Percentiles rank a stretch among this genome's conserved stretches.
Evolutionary conservation across 2,113 vertebrate species (phyloP).

Genomic region (Speoplatyrhinus poulsoni): DNA sequence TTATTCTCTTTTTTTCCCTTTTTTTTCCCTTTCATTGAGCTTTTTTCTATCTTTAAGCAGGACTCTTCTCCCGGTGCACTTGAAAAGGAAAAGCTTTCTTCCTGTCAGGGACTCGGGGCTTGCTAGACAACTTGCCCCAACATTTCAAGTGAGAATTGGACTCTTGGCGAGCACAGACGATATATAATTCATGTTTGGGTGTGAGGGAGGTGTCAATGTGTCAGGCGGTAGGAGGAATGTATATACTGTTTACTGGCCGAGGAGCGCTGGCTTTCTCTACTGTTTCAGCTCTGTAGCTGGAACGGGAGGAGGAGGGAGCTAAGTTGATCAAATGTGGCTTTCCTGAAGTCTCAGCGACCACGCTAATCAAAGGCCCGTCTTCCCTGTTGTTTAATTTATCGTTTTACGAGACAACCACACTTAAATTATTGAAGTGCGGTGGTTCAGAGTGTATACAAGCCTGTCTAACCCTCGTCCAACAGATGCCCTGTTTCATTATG

Average conservation of each 20-base stretch:
- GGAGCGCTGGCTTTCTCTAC: slow-evolving; percentile 60
- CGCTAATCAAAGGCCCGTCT: slow-evolving; percentile 74
- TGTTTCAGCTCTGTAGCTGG: slow-evolving; percentile 41
- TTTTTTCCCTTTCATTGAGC: slow-evolving; percentile 23
- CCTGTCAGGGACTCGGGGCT: slow-evolving; percentile 66
- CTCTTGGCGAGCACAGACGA: slow-evolving; percentile 71
- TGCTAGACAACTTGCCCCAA: slow-evolving; percentile 74
- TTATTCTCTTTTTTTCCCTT: slow-evolving; percentile 52
- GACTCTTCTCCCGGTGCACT: slow-evolving; percentile 59
- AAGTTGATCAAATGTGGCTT: slow-evolving; percentile 64
- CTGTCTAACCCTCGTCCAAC: slow-evolving; percentile 52
- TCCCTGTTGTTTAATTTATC: slow-evolving; percentile 72
- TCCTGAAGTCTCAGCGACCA: slow-evolving; percentile 61
- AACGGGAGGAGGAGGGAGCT: slow-evolving; percentile 42
- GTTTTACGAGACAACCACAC: slow-evolving; percentile 67
- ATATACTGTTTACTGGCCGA: slow-evolving; percentile 79
- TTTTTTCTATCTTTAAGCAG: slow-evolving; percentile 58
- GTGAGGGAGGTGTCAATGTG: slow-evolving; percentile 81
- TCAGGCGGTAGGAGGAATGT: slow-evolving; percentile 76
- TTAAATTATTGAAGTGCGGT: slow-evolving; percentile 77
- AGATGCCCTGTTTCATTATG: slow-evolving; percentile 47
- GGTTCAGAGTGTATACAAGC: slow-evolving; percentile 73
- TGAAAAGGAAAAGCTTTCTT: slow-evolving; percentile 58
- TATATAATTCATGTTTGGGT: slow-evolving; percentile 82
- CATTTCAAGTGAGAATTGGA: slow-evolving; percentile 78